Conservation (phyloP, 2,797 vertebrate species). For the Notoglanidium macrostoma region DNA sequence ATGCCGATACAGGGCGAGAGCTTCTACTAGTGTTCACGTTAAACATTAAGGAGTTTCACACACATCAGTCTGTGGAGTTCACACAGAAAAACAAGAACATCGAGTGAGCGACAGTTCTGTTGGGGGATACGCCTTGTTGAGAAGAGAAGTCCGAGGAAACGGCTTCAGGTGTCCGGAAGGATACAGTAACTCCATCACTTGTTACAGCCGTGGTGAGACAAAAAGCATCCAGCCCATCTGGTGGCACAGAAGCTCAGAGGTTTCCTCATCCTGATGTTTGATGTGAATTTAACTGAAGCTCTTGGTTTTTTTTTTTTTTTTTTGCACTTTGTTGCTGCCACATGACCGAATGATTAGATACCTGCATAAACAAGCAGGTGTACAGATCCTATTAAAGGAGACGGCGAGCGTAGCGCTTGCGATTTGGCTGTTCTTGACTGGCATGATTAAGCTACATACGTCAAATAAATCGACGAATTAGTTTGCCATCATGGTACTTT, state of each 20-base stretch:
- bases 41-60: background rate
- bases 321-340: background rate
- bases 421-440: background rate
- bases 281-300: background rate
- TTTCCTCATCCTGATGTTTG: background rate
- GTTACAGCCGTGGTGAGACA: background rate
- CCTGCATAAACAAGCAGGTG: background rate
- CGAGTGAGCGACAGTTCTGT: background rate
- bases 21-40: background rate
- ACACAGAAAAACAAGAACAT: background rate
- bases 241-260: background rate
- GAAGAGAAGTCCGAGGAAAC: background rate
- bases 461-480: background rate
- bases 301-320: background rate
- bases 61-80: background rate
- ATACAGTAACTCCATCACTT: background rate
- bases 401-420: too few species aligned
- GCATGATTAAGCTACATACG: background rate
- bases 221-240: too few species aligned
- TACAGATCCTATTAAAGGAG: background rate
- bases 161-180: background rate
- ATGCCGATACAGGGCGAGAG: background rate
- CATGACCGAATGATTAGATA: background rate
- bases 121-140: background rate
- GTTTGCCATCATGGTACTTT: background rate